phyloP scores from a whole-genome alignment of 2,797 vertebrate species.

The Rhabdomys pumilio region DNA sequence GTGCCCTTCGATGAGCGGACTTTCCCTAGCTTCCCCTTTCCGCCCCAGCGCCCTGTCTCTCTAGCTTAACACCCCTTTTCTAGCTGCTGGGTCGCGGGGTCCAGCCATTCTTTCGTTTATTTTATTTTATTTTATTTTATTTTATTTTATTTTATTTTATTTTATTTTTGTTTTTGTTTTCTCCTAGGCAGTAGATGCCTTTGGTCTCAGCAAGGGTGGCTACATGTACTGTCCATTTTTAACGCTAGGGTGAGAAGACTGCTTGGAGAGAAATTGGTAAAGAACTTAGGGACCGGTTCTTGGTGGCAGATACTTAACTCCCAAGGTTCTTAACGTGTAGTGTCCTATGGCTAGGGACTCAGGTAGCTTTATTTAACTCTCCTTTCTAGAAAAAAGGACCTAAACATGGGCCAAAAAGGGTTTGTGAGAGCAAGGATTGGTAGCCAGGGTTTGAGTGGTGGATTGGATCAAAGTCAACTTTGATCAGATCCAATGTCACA shows the following conservation, averaged over 20 bases:
- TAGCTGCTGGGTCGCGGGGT: neutral
- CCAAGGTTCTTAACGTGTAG: neutral
- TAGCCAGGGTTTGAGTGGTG: neutral
- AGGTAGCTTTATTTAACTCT: neutral
- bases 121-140: too few relatives aligned
- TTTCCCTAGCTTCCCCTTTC: neutral
- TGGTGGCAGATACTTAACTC: neutral
- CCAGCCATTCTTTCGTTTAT: neutral
- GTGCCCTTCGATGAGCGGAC: neutral
- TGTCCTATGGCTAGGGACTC: neutral
- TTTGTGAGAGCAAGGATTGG: neutral
- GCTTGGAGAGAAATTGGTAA: too few relatives aligned
- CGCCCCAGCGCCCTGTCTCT: neutral
- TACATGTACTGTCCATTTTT: neutral
- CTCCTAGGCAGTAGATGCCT: neutral
- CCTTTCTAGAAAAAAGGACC: neutral
- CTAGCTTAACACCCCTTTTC: neutral
- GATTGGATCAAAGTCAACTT: neutral
- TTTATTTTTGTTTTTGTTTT: too few relatives aligned
- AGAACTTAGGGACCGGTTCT: neutral
- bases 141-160: too few relatives aligned
- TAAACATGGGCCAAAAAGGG: neutral
- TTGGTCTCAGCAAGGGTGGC: conserved; percentile 7
- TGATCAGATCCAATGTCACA: neutral
- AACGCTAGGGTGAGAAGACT: neutral